Percentiles rank a stretch among this genome's conserved stretches.
Evolutionary conservation across 2,888 invertebrate genomes (phyloP).

Genomic region (Chymomyza caudatula): DNA sequence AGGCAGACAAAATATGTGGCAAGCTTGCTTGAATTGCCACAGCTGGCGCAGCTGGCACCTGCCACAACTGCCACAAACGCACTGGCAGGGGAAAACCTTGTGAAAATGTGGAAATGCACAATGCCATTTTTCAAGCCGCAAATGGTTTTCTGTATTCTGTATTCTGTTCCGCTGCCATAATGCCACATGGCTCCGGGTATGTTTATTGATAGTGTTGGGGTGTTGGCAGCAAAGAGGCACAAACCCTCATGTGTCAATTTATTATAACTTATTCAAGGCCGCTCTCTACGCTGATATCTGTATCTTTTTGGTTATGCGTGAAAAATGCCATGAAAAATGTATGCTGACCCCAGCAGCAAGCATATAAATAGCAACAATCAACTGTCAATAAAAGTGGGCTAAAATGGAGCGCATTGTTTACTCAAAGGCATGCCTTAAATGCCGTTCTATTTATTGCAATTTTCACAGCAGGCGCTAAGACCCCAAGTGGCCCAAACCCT

Average conservation of each 20-base stretch:
- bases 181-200: background rate
- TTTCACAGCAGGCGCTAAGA: background rate
- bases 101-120: constrained; percentile 46
- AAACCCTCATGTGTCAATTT: constrained; percentile 68
- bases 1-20: background rate
- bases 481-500: background rate
- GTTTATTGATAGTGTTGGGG: constrained; percentile 50
- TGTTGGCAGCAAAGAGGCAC: constrained; percentile 18
- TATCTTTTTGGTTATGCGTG: constrained; percentile 49
- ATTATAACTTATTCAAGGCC: constrained; percentile 71
- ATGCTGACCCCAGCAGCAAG: background rate
- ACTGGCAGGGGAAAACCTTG: constrained; percentile 39
- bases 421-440: background rate
- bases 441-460: background rate
- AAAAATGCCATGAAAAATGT: constrained; percentile 34
- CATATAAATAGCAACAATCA: background rate
- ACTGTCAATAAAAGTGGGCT: background rate
- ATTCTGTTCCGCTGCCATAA: constrained; percentile 18
- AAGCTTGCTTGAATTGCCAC: constrained; percentile 28
- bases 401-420: background rate
- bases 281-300: background rate
- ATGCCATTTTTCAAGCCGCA: constrained; percentile 57
- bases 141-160: constrained; percentile 27
- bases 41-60: constrained; percentile 8
- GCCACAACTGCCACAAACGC: constrained; percentile 13